Percentiles rank a stretch among this genome's conserved stretches.
Evolutionary conservation across 2,888 invertebrate genomes (phyloP).

Genomic region (Netelia inedita): DNA sequence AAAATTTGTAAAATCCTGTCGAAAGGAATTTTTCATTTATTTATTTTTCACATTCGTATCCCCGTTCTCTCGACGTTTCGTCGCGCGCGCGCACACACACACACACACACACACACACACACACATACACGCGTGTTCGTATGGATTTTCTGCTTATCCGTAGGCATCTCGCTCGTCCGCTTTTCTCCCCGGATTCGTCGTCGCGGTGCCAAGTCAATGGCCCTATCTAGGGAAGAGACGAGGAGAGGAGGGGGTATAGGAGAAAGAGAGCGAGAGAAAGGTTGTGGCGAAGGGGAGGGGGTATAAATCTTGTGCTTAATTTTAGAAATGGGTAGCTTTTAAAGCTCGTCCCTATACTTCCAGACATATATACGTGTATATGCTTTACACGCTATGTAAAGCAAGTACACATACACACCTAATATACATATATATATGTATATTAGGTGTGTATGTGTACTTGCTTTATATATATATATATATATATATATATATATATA

Average conservation of each 20-base stretch:
- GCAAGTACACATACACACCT: neutral
- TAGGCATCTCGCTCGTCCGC: neutral
- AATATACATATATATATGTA: neutral
- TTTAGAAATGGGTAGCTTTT: conserved; percentile 77
- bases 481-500: neutral
- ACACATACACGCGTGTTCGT: neutral
- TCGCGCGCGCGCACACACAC: neutral
- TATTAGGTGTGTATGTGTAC: too few species aligned
- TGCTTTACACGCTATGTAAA: neutral
- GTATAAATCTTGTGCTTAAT: conserved; percentile 81
- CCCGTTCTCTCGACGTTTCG: neutral
- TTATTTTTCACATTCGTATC: neutral
- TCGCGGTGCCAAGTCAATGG: conserved; percentile 63
- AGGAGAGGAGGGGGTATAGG: neutral
- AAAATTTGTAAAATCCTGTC: neutral
- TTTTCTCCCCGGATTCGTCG: conserved; percentile 37
- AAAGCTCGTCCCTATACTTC: conserved; percentile 38
- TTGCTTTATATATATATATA: conserved; percentile 10
- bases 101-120: too few species aligned
- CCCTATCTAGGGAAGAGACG: conserved; percentile 43
- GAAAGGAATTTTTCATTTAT: neutral
- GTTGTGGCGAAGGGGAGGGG: conserved; percentile 68
- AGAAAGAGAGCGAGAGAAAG: conserved; percentile 69
- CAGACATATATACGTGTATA: conserved; percentile 10
- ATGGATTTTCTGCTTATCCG: conserved; percentile 27